phyloP scores from a whole-genome alignment of 2,113 vertebrate genomes.

The Petromus typicus region DNA sequence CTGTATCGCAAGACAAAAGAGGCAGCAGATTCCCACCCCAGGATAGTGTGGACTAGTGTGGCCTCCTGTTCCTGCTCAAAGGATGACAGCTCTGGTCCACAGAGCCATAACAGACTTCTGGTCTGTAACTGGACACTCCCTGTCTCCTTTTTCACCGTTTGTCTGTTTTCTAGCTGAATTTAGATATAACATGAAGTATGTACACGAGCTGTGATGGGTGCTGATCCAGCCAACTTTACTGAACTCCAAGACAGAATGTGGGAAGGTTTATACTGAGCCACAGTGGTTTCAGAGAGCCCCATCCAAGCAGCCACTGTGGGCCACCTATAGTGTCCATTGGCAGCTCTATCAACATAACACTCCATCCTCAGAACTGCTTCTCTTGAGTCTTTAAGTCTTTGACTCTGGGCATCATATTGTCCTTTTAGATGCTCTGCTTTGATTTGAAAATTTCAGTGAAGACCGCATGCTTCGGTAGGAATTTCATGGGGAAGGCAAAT shows the following conservation, averaged over 20 bases:
- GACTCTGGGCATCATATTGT: no score
- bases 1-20: rapidly evolving
- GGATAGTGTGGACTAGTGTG: rapidly evolving
- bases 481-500: not conserved
- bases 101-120: not conserved
- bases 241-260: not conserved
- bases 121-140: rapidly evolving
- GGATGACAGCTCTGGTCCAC: not conserved
- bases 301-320: rapidly evolving
- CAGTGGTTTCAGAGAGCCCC: rapidly evolving
- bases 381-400: not conserved
- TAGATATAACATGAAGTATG: not conserved
- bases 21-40: not conserved
- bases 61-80: not conserved
- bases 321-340: not conserved
- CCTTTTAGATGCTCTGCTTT: no score
- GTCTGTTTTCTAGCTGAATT: not conserved
- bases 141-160: not conserved
- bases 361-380: not conserved
- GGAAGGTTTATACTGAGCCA: no score
- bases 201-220: not conserved
- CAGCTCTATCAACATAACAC: rapidly evolving
- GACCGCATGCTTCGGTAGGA: not conserved
- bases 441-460: not conserved
- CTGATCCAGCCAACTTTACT: not conserved